Conservation (phyloP, 1,140 invertebrate species). For the Lepidostoma basale region DNA sequence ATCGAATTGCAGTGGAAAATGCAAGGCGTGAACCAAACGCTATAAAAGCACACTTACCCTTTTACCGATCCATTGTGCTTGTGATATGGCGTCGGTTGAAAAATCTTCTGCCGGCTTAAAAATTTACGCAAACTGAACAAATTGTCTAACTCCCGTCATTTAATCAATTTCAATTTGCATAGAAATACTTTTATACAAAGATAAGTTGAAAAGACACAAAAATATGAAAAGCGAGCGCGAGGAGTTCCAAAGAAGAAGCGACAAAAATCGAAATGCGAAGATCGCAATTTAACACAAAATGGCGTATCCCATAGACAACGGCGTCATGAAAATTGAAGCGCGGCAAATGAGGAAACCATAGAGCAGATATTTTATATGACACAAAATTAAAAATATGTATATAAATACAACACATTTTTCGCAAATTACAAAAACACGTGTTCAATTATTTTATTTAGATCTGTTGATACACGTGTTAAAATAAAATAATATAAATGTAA, state of each 20-base stretch:
- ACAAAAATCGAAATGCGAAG: constrained; percentile 21
- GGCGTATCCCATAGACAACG: constrained; percentile 18
- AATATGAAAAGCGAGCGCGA: neutral
- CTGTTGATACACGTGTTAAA: too few species aligned
- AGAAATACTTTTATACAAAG: constrained; percentile 18
- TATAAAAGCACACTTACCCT: neutral
- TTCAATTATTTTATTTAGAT: too few species aligned
- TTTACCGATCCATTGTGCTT: constrained; percentile 16
- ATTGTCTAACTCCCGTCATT: neutral
- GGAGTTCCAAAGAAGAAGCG: constrained; percentile 22
- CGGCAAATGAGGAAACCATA: constrained; percentile 23
- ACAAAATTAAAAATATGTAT: too few species aligned
- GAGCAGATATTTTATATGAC: too few species aligned
- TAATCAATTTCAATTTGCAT: constrained; percentile 14
- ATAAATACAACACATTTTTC: too few species aligned
- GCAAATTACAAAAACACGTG: too few species aligned
- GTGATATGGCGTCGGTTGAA: constrained; percentile 7
- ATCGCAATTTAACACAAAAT: constrained; percentile 23
- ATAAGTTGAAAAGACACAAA: constrained; percentile 17
- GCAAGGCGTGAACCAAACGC: constrained; percentile 4
- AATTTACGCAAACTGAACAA: neutral
- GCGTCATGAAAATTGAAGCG: constrained; percentile 18
- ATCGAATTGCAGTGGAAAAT: neutral
- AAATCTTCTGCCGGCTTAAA: neutral
- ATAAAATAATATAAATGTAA: too few species aligned